These are phyloP conservation scores for Engystomops pustulosus DNA, from an alignment of 2,113 vertebrate species.

Conservation along the genomic window DNA sequence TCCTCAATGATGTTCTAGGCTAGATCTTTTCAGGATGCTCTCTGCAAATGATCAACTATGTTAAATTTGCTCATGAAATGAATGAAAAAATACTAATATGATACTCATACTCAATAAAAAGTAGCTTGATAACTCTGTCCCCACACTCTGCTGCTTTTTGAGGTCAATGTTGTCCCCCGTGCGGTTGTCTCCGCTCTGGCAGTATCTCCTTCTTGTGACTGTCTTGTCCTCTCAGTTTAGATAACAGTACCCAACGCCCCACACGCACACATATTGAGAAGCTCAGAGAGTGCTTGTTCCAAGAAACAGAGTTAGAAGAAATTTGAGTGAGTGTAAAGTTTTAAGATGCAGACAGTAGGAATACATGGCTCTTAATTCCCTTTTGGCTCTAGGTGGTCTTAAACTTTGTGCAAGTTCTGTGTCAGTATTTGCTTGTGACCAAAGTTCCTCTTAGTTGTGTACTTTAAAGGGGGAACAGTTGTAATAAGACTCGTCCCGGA, in stretches of 20 bases:
- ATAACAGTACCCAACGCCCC: constrained; percentile 56
- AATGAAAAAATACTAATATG: no score
- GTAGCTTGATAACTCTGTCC: not conserved
- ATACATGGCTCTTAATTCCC: not conserved
- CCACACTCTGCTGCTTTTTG: not conserved
- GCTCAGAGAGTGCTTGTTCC: constrained; percentile 26
- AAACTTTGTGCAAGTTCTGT: not conserved
- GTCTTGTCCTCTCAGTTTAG: constrained; percentile 45
- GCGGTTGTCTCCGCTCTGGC: constrained; percentile 23
- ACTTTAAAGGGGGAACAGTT: not conserved
- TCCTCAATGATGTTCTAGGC: not conserved
- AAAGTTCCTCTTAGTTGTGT: not conserved
- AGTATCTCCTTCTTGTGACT: constrained; percentile 45
- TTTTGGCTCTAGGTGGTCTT: not conserved
- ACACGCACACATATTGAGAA: constrained; percentile 35
- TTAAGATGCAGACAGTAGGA: not conserved
- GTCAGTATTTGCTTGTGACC: constrained; percentile 22
- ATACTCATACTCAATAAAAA: no score
- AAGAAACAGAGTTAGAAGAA: constrained; percentile 53
- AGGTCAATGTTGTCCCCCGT: not conserved
- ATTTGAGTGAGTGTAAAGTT: constrained; percentile 4
- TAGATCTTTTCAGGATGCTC: not conserved
- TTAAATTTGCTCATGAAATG: no score
- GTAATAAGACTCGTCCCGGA: not conserved
- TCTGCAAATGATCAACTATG: not conserved